Evolutionary conservation across 2,113 vertebrate species (phyloP), one percentile per base, ranked within the genome.

Genomic region (Odontophorus gujanensis): DNA sequence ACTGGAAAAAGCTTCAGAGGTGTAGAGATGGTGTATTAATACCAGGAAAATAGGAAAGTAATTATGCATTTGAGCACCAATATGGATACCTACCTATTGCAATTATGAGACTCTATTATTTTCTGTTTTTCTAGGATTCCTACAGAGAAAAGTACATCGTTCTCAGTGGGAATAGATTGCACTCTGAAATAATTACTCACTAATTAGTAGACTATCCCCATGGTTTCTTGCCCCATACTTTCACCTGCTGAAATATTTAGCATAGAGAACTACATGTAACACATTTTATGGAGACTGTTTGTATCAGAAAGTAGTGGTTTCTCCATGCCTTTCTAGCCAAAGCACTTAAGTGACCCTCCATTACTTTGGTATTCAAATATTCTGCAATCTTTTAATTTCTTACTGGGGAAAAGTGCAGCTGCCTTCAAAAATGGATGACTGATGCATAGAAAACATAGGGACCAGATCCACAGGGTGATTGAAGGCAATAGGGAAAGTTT

Each of bases 101-200:
- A 91, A 92, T 91, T 93, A 92, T 69, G 42, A 69, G 14, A 81
- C 8, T 22, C 45, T 79, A 85, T 89, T 94, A 89, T 91, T 95
- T 91, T 67, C 25, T 84, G 77, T 92, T 95, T 86, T 93, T 89
- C 55, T 80, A 62, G 73, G 92, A 84, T 40, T 93, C 81, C 81
- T 92, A 53, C 75, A 50, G 92, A 94, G 92, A 92, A 76, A 87
- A 96, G 62, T 38, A 18, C 62, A 89, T 93, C 95, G 86, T 92
- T 89, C 89, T 91, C 81, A 66, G 67, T 82, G 58, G 94, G 75
- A 92, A 17, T 48, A 82, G 71, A 94, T 87, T 92, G 47, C 73
- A 73, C 67, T 92, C 45, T 82, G 81, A 94, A 87, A 93, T 91
- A 94, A 95, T 94, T 89, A 53, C 67, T 81, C 32, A 42, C 45